phyloP scores from a whole-genome alignment of 2,888 invertebrate species.

The Ophion obscuratus region DNA sequence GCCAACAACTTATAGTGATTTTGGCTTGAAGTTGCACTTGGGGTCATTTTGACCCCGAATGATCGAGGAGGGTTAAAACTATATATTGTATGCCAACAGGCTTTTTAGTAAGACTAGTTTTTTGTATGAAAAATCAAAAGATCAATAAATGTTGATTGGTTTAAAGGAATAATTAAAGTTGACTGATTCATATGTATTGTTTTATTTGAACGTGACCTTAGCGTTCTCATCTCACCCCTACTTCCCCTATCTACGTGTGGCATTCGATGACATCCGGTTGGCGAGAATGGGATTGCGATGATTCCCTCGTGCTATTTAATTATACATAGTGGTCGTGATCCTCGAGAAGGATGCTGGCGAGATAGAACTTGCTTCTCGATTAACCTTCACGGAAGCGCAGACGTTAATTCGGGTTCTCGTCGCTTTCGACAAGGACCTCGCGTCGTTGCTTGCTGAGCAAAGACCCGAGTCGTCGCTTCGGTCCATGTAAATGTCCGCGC shows the following conservation, averaged over 20 bases:
- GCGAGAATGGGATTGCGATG: conserved; percentile 41
- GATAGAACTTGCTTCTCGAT: conserved; percentile 52
- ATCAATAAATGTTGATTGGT: too few species aligned
- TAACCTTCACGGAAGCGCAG: conserved; percentile 61
- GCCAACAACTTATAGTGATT: too few species aligned
- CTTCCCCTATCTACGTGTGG: not conserved
- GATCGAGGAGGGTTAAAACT: too few species aligned
- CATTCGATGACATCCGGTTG: conserved; percentile 53
- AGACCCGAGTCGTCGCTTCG: not conserved
- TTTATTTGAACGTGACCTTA: too few species aligned
- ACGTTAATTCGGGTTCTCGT: conserved; percentile 57
- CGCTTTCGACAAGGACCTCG: conserved; percentile 35
- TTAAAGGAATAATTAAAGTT: too few species aligned
- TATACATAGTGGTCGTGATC: conserved; percentile 49
- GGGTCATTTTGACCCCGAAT: too few species aligned
- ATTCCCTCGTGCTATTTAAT: conserved; percentile 32
- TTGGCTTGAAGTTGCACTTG: too few species aligned
- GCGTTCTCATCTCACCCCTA: too few species aligned
- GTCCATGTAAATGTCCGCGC: not conserved
- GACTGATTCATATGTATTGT: too few species aligned
- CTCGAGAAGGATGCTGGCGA: conserved; percentile 45
- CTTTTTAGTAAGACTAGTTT: too few species aligned
- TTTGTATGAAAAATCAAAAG: too few species aligned
- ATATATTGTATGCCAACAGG: too few species aligned
- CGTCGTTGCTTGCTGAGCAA: not conserved